Evolutionary conservation across 2,797 vertebrate genomes (phyloP), one percentile per base, ranked within the genome.

Genomic region (Mormyrus proboscirostris): DNA sequence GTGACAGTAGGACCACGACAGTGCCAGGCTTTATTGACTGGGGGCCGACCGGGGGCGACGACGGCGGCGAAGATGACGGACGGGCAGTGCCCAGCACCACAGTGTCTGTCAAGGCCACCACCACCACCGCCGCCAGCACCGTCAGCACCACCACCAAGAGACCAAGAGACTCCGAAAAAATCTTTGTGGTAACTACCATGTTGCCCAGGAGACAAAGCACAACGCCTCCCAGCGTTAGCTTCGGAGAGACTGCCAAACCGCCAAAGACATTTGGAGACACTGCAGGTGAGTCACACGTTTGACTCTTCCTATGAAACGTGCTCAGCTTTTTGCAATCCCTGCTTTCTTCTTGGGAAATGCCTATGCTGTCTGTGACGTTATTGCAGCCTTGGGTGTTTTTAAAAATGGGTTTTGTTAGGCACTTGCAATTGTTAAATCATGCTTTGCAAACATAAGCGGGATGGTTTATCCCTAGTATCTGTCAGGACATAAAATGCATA

Each of bases 11-110:
- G 94, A 96, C 95, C 93, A 96, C 96, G 51, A 96, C 96, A 0
- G 95, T 96, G 93, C 94, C 96, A 55, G 96, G 95, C 94, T 96
- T 94, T 95, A 97, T 97, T 73, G 96, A 96, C 92, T 97, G 96
- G 96, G 96, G 96, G 87, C 96, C 96, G 82, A 97, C 96, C 1
- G 96, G 96, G 76, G 94, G 94, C 2, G 96, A 96, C 73, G 94
- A 93, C 50, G 94, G 92, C 33, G 57, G 91, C 7, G 95, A 96
- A 16, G 94, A 94, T 0, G 93, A 94, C n/a, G 91, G 92, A 82
- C 95, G 94, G 92, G 57, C 84, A 25, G 93, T 92, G 53, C 87
- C 90, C 73, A 96, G 96, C 91, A 90, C 93, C 89, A 95, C 94
- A 1, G 91, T 94, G 92, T 94, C 95, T 89, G 94, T 95, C 62